Evolutionary conservation across 2,113 vertebrate genomes (phyloP).

Genomic region (Ranitomeya imitator): DNA sequence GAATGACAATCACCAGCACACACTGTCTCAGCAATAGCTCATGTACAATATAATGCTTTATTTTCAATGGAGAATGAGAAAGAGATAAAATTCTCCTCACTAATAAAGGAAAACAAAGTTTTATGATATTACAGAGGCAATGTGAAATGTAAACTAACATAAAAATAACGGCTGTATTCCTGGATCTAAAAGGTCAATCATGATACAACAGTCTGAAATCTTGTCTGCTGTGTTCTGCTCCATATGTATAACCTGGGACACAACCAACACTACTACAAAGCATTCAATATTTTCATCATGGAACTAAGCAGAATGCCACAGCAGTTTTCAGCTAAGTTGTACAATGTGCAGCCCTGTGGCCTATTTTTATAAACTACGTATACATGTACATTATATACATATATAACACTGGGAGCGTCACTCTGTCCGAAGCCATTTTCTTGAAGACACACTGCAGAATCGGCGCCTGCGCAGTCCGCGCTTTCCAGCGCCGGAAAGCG

Average conservation of each 20-base stretch:
- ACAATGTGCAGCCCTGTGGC: background rate
- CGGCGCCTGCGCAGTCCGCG: too few relatives aligned
- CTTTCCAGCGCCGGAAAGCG: too few relatives aligned
- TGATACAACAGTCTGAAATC: background rate
- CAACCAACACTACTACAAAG: background rate
- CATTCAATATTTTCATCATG: background rate
- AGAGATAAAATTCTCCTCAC: background rate
- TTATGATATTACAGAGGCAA: background rate
- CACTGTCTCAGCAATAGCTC: background rate
- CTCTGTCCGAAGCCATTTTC: too few relatives aligned
- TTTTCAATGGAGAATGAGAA: background rate
- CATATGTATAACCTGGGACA: background rate
- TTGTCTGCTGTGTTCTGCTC: background rate
- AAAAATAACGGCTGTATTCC: background rate
- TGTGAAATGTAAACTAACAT: background rate
- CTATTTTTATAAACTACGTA: background rate
- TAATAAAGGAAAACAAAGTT: background rate
- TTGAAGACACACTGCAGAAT: too few relatives aligned
- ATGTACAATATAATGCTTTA: background rate
- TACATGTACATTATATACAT: background rate
- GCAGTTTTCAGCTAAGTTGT: background rate
- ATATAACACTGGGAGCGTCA: too few relatives aligned
- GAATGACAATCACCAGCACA: slow-evolving; percentile 2
- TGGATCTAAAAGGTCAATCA: background rate
- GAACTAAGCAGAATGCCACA: background rate